Conservation (phyloP, 2,888 invertebrate genomes). For the Junonia oenone region DNA sequence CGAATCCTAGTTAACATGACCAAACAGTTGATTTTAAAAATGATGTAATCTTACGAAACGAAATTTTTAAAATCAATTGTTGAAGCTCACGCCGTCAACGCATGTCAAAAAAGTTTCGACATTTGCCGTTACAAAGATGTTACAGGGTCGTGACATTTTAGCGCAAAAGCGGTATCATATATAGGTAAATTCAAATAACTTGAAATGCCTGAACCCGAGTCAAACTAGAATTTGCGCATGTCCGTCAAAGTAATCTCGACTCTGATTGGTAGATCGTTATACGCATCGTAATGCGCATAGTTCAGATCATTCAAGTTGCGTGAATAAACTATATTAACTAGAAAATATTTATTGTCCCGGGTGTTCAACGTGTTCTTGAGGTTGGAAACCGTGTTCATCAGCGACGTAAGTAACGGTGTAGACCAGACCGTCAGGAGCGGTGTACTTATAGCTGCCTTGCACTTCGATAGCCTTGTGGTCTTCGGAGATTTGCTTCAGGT, state of each 20-base stretch:
- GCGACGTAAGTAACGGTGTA: conserved; percentile 77
- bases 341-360: conserved; percentile 34
- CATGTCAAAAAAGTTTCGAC: not conserved
- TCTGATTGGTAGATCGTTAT: too few relatives aligned
- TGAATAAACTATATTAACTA: conserved; percentile 2
- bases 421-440: conserved; percentile 72
- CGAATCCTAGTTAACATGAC: conserved; percentile 23
- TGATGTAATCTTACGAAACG: not conserved
- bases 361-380: conserved; percentile 61
- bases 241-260: too few relatives aligned
- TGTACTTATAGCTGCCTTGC: conserved; percentile 74
- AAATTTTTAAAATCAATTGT: not conserved
- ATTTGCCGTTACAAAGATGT: not conserved
- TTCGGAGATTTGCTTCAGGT: conserved; percentile 70
- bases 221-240: too few relatives aligned
- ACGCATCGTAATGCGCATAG: too few relatives aligned
- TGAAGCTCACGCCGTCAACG: not conserved
- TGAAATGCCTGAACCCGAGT: too few relatives aligned
- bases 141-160: not conserved
- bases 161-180: not conserved
- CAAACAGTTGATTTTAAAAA: conserved; percentile 6
- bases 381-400: conserved; percentile 80
- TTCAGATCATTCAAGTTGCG: too few relatives aligned
- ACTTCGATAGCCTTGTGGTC: conserved; percentile 73
- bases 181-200: too few relatives aligned